A percentile compares a stretch with the other conserved stretches of the same genome.
phyloP scores from a whole-genome alignment of 1,140 invertebrate genomes.

The Pentalonia nigronervosa region DNA sequence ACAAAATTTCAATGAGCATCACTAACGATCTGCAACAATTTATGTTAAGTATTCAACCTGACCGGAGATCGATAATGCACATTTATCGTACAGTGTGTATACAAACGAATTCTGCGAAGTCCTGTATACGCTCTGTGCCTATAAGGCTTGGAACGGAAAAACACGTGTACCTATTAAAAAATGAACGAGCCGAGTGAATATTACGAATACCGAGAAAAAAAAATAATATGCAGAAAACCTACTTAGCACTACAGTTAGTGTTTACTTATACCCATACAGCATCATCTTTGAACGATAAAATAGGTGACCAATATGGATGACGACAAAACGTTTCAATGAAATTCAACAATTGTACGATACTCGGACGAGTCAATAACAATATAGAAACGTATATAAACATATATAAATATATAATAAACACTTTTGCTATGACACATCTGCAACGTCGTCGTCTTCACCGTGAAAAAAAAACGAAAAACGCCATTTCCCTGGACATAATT shows the following conservation, averaged over 20 bases:
- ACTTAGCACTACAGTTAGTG: neutral
- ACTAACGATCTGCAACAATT: neutral
- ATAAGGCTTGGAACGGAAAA: neutral
- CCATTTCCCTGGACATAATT: neutral
- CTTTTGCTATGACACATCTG: neutral
- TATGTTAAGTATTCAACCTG: neutral
- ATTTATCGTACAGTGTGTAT: neutral
- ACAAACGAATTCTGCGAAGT: neutral
- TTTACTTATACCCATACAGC: neutral
- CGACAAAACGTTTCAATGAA: neutral
- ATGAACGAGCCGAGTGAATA: neutral
- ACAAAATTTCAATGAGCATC: neutral
- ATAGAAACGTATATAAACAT: neutral
- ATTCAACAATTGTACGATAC: neutral
- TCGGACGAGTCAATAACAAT: neutral
- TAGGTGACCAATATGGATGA: neutral
- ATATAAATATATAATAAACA: neutral
- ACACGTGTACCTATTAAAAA: neutral
- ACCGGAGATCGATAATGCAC: neutral
- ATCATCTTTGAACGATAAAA: neutral
- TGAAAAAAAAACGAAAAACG: neutral
- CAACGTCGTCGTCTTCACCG: neutral
- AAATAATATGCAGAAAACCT: slow-evolving; percentile 15
- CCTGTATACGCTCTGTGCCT: neutral
- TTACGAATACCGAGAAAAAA: neutral